A percentile compares a stretch with the other conserved stretches of the same genome.
Conservation (phyloP, 2,113 vertebrate genomes). For the Oreotragus oreotragus region DNA sequence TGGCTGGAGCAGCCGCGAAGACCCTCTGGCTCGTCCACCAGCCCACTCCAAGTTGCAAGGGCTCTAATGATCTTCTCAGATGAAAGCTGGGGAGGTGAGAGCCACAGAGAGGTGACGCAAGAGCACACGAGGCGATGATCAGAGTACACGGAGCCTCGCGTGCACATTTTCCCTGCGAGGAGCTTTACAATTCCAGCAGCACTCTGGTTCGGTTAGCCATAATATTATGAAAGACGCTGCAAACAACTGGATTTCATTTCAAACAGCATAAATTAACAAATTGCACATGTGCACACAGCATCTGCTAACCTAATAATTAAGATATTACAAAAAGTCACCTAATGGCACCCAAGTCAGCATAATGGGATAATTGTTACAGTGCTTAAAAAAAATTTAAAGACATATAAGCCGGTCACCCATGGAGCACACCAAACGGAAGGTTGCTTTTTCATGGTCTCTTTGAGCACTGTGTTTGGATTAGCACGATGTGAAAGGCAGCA, state of each 20-base stretch:
- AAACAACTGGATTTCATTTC: slow-evolving; percentile 64
- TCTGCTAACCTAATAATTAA: slow-evolving; percentile 50
- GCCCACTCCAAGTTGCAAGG: neutral
- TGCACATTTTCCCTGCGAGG: neutral
- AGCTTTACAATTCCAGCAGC: neutral
- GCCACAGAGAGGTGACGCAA: neutral
- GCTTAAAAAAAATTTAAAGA: slow-evolving; percentile 51
- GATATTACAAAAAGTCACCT: slow-evolving; percentile 61
- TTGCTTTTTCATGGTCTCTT: slow-evolving; percentile 69
- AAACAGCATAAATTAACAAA: slow-evolving; percentile 62
- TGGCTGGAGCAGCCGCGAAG: neutral
- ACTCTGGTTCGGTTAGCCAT: slow-evolving; percentile 21
- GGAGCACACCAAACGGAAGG: slow-evolving; percentile 23
- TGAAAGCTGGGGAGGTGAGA: neutral
- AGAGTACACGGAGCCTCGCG: neutral
- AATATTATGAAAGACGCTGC: slow-evolving; percentile 62
- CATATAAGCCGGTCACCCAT: slow-evolving; percentile 62
- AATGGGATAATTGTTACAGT: slow-evolving; percentile 54
- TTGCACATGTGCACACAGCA: slow-evolving; percentile 55
- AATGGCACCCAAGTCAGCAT: slow-evolving; percentile 42
- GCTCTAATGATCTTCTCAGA: neutral
- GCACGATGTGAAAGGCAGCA: slow-evolving; percentile 78
- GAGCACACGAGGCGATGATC: neutral
- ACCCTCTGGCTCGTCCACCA: neutral
- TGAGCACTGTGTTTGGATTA: slow-evolving; percentile 78